Percentiles rank a stretch among this genome's conserved stretches.
These are phyloP conservation scores for Eira barbara DNA, from an alignment of 2,113 vertebrate species.

Conservation along the genomic window DNA sequence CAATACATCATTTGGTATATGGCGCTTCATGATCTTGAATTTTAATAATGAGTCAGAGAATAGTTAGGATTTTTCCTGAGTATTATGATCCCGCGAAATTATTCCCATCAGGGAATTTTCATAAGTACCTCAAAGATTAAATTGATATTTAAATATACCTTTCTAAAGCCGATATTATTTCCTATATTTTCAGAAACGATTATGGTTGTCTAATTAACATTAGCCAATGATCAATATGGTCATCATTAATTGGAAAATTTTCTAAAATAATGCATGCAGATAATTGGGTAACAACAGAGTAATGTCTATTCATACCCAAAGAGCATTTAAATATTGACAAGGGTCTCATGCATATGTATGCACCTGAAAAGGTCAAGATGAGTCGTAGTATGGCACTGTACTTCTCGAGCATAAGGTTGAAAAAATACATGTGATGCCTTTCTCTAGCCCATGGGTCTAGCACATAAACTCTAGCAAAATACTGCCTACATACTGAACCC, in stretches of 20 bases:
- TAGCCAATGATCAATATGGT: background rate
- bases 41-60: slow-evolving; percentile 39
- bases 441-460: background rate
- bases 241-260: background rate
- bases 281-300: background rate
- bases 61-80: background rate
- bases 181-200: background rate
- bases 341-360: background rate
- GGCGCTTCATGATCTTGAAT: background rate
- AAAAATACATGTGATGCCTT: fast-evolving
- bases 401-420: background rate
- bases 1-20: background rate
- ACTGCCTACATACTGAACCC: fast-evolving
- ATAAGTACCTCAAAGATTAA: background rate
- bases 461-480: background rate
- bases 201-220: background rate
- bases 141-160: background rate
- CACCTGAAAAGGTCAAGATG: background rate
- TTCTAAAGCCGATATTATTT: background rate
- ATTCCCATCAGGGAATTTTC: slow-evolving; percentile 10
- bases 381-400: fast-evolving
- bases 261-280: background rate
- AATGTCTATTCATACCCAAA: fast-evolving
- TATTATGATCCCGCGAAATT: background rate
- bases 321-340: background rate